Conservation (phyloP, 2,113 vertebrate genomes). For the Calonectris borealis region DNA sequence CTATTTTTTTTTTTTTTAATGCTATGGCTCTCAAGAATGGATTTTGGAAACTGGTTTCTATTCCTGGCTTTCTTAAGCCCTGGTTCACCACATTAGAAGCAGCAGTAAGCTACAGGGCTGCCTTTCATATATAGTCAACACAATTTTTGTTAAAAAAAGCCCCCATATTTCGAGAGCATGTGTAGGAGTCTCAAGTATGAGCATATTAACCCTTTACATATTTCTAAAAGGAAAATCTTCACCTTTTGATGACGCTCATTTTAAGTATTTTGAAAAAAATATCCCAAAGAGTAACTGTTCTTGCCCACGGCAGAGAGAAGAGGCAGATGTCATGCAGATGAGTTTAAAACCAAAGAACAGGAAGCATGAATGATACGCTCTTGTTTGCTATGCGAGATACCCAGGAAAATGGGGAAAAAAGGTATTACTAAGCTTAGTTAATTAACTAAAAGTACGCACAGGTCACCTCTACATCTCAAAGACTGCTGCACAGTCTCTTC, state of each 20-base stretch:
- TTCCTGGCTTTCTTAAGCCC: background rate
- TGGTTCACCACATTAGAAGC: background rate
- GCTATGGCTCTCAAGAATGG: background rate
- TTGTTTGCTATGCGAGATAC: rapidly evolving
- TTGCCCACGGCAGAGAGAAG: background rate
- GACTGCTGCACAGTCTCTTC: background rate
- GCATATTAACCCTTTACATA: background rate
- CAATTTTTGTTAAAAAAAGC: background rate
- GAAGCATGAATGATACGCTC: background rate
- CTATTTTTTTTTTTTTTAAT: background rate
- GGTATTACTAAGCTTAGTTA: background rate
- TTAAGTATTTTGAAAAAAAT: background rate
- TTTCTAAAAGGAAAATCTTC: background rate
- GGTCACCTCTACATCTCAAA: background rate
- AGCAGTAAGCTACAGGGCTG: background rate
- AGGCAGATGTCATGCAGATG: background rate
- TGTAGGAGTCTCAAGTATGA: background rate
- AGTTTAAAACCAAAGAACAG: background rate
- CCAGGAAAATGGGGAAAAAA: background rate
- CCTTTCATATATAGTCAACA: background rate
- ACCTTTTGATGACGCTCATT: background rate
- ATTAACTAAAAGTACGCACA: background rate
- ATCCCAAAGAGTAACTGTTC: background rate
- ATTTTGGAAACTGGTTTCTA: background rate
- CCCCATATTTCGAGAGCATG: background rate